These are phyloP conservation scores for Macrotrachela quadricornifera DNA, from an alignment of 1,140 invertebrate species.

Conservation along the genomic window DNA sequence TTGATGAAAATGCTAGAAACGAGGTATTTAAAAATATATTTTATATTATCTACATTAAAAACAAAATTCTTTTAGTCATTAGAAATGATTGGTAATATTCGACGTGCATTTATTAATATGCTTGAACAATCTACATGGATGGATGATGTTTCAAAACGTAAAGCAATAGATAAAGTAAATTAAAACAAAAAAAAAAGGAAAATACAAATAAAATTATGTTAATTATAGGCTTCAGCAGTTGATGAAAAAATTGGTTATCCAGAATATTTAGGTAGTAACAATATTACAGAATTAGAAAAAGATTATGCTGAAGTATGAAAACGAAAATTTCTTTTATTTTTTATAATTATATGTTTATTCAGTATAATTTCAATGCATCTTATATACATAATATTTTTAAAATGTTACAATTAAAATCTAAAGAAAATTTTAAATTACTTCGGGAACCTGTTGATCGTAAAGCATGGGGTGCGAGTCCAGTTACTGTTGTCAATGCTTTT, in stretches of 20 bases:
- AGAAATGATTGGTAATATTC: conserved; percentile 59
- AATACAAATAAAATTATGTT: too few species aligned
- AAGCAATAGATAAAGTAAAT: conserved; percentile 52
- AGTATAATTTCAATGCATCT: too few species aligned
- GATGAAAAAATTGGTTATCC: conserved; percentile 3
- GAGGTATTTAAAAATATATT: background rate
- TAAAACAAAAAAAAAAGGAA: too few species aligned
- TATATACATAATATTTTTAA: too few species aligned
- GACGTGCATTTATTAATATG: conserved; percentile 51
- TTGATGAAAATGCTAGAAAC: conserved; percentile 56
- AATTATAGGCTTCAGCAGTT: background rate
- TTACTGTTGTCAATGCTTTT: conserved; percentile 27
- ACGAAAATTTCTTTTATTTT: too few species aligned
- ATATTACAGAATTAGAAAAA: conserved; percentile 36
- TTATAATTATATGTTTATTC: too few species aligned
- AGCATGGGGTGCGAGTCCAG: conserved; percentile 31
- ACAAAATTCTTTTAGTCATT: conserved; percentile 39
- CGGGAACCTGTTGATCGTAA: conserved; percentile 6
- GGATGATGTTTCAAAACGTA: conserved; percentile 50
- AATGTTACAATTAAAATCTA: too few species aligned
- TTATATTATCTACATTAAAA: background rate
- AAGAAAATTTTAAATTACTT: conserved; percentile 7
- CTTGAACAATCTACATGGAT: conserved; percentile 55
- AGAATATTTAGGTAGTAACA: background rate
- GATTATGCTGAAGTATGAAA: too few species aligned